Percentiles rank a stretch among this genome's conserved stretches.
Evolutionary conservation across 2,888 invertebrate genomes (phyloP).

Genomic region (Trilocha varians): DNA sequence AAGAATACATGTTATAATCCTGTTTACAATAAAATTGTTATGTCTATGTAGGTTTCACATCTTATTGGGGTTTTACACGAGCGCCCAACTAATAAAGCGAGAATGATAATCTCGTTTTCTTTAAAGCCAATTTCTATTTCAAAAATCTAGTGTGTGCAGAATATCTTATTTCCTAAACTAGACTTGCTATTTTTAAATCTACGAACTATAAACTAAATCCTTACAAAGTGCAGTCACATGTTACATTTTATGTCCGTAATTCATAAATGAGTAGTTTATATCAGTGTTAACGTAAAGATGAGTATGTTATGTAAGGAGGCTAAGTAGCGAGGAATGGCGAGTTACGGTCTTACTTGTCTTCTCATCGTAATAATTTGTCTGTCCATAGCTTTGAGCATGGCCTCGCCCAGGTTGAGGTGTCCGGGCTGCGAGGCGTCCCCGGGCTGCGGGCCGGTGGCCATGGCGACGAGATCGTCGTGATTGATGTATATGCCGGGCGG

Average conservation of each 20-base stretch:
- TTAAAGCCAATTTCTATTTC: constrained; percentile 7
- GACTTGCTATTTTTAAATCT: constrained; percentile 28
- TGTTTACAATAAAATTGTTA: not conserved
- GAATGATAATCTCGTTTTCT: constrained; percentile 6
- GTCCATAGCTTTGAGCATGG: constrained; percentile 92
- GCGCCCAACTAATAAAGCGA: constrained; percentile 10
- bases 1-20: not conserved
- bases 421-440: constrained; percentile 67
- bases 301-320: constrained; percentile 52
- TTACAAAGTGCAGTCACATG: constrained; percentile 35
- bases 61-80: not conserved
- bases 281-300: constrained; percentile 42
- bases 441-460: constrained; percentile 85
- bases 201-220: constrained; percentile 14
- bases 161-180: constrained; percentile 43
- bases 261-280: constrained; percentile 1
- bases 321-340: constrained; percentile 32
- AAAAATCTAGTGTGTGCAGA: constrained; percentile 60
- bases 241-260: constrained; percentile 38
- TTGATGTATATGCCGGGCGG: constrained; percentile 98
- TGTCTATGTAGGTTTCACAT: not conserved
- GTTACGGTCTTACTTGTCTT: constrained; percentile 88
- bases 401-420: constrained; percentile 79
- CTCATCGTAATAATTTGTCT: constrained; percentile 94
- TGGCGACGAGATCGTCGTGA: constrained; percentile 94